Conservation (phyloP, 2,888 invertebrate genomes). For the Rapana venosa region DNA sequence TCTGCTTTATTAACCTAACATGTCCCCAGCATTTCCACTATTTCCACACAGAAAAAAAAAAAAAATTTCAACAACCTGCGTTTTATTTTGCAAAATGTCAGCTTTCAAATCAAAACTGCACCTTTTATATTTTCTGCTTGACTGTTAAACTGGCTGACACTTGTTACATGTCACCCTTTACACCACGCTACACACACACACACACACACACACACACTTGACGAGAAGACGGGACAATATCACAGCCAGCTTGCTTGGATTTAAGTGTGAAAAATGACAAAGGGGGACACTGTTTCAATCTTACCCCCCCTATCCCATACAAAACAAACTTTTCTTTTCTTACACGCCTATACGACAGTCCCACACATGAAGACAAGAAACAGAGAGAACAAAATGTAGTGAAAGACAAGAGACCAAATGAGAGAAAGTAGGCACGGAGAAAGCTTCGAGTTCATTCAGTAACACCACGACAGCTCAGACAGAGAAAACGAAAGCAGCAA, state of each 20-base stretch:
- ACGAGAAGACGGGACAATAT: neutral
- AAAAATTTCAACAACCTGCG: neutral
- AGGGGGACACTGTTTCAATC: neutral
- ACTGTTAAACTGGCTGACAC: neutral
- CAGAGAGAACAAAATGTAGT: neutral
- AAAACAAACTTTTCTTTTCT: too few species aligned
- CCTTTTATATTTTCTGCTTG: too few species aligned
- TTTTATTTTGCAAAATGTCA: too few species aligned
- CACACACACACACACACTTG: neutral
- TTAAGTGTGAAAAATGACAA: neutral
- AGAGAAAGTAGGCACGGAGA: too few species aligned
- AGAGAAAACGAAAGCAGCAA: neutral
- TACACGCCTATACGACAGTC: too few species aligned
- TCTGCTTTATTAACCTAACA: neutral
- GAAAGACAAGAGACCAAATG: too few species aligned
- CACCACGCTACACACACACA: neutral
- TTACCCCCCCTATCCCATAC: too few species aligned
- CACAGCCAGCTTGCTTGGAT: conserved; percentile 44
- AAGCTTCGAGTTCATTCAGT: too few species aligned
- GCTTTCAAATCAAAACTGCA: too few species aligned
- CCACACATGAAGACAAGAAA: neutral
- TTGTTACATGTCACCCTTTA: neutral
- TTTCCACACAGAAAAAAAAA: neutral
- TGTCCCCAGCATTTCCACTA: neutral
- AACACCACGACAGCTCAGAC: too few species aligned